These are phyloP conservation scores for Coregonus ussuriensis DNA, from an alignment of 2,797 vertebrate genomes.

Conservation along the genomic window DNA sequence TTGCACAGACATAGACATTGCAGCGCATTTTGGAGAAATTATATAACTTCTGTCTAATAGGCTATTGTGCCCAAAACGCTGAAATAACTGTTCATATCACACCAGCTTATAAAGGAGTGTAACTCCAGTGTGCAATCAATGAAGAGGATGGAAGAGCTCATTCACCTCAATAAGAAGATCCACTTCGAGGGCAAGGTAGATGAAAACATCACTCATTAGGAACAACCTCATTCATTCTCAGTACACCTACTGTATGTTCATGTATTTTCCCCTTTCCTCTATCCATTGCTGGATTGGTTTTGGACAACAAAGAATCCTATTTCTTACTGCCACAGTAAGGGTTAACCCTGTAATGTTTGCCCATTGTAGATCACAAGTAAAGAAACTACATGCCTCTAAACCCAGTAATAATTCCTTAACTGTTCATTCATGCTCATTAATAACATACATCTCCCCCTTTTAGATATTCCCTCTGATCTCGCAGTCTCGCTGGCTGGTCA, in stretches of 20 bases:
- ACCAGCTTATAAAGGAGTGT: slow-evolving; percentile 87
- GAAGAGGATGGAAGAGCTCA: slow-evolving; percentile 94
- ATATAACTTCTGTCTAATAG: slow-evolving; percentile 38
- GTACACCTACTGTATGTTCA: not conserved
- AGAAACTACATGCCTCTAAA: not conserved
- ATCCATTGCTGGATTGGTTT: not conserved
- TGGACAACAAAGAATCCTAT: too few species aligned
- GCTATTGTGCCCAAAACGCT: not conserved
- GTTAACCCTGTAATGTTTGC: too few species aligned
- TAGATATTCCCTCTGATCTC: slow-evolving; percentile 93
- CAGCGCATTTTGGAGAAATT: not conserved
- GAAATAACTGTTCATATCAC: slow-evolving; percentile 15
- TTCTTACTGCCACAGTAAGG: too few species aligned
- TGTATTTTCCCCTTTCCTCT: not conserved
- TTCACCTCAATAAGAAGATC: slow-evolving; percentile 93
- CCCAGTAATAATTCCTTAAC: not conserved
- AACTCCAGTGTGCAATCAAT: slow-evolving; percentile 92
- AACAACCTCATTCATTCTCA: not conserved
- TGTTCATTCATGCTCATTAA: slow-evolving; percentile 1
- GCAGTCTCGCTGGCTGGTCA: slow-evolving; percentile 92
- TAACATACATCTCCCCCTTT: not conserved
- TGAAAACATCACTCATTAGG: not conserved
- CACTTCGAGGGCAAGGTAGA: slow-evolving; percentile 90
- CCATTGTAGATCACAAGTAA: not conserved
- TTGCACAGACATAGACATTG: not conserved